Base-by-base conservation (phyloP, 2,888 invertebrate genomes). In the Slavum lentiscoides region DNA sequence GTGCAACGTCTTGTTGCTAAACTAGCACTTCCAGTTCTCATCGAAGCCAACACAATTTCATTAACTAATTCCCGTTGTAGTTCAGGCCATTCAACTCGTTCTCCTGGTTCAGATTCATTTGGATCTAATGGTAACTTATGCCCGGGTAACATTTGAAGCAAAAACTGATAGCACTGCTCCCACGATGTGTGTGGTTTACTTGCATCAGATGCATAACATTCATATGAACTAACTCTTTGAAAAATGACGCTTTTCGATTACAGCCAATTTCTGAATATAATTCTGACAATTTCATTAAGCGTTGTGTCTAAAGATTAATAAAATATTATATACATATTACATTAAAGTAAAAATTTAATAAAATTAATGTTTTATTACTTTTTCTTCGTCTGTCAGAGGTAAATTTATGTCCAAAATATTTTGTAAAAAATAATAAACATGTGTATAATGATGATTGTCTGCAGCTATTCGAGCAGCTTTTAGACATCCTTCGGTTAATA, bases 1-100 rank as follows among this genome's bases (percentile, higher is more conserved):
- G 97, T 96, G 91, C 97, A 93, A 86, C 98, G 97, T 5, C 97
- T 89, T 1, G 93, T 95, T 15, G 98, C 97, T 62, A 98, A 88
- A 9, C 97, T 95, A 0, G 94, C 92, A 87, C 96, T 94, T 0
- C 97, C 96, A 90, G 97, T 94, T 70, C 96, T 90, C 82, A 94
- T 91, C 0, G 98, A 94, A 0, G 98, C 95, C 72, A 94, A 94
- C 68, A 97, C 95, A 74, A 99, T 87, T 86, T 97, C 97, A 87
- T 97, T 96, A 49, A 98, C 88, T 39, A 98, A 89, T 86, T 97
- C 95, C 84, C 97, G 94, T 87, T 96, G 95, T 49, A 94, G 88
- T 3, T 91, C 89, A 8, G 94, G 93, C 94, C 94, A 95, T 74
- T 94, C 94, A 87, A 87, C 87, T 61, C 87, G 88, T 55, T 86